Evolutionary conservation across 2,797 vertebrate genomes (phyloP).

Genomic region (Parauchenoglanis ngamensis): DNA sequence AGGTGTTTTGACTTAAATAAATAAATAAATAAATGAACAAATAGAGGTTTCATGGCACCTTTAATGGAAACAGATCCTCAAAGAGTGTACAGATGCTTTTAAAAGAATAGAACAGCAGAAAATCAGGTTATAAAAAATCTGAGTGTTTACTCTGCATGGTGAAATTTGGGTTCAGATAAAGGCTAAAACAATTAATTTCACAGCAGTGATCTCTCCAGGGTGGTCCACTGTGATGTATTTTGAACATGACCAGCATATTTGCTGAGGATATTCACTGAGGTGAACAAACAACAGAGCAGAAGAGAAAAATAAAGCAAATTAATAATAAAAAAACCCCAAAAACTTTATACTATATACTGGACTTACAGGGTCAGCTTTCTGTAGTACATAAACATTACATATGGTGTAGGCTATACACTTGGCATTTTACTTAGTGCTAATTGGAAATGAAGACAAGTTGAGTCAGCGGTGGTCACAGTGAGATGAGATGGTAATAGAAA

Average conservation of each 20-base stretch:
- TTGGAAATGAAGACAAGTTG: not conserved
- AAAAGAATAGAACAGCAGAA: not conserved
- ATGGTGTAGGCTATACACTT: not conserved
- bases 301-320: not conserved
- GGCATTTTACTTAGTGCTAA: slow-evolving; percentile 13
- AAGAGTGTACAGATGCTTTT: not conserved
- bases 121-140: not conserved
- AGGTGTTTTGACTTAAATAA: not conserved
- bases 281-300: slow-evolving; percentile 9
- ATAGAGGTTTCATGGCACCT: not conserved
- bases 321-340: not conserved
- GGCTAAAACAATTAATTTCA: slow-evolving; percentile 6
- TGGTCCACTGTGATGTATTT: not conserved
- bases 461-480: slow-evolving; percentile 4
- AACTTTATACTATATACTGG: not conserved
- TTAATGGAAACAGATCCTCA: not conserved
- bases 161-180: slow-evolving; percentile 13
- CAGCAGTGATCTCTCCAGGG: not conserved
- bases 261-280: slow-evolving; percentile 6
- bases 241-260: not conserved
- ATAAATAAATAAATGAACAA: not conserved
- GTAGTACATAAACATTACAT: not conserved
- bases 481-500: not conserved
- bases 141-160: slow-evolving; percentile 4
- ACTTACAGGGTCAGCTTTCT: not conserved